phyloP scores from a whole-genome alignment of 2,888 invertebrate genomes.

The Stenotaenia linearis region DNA sequence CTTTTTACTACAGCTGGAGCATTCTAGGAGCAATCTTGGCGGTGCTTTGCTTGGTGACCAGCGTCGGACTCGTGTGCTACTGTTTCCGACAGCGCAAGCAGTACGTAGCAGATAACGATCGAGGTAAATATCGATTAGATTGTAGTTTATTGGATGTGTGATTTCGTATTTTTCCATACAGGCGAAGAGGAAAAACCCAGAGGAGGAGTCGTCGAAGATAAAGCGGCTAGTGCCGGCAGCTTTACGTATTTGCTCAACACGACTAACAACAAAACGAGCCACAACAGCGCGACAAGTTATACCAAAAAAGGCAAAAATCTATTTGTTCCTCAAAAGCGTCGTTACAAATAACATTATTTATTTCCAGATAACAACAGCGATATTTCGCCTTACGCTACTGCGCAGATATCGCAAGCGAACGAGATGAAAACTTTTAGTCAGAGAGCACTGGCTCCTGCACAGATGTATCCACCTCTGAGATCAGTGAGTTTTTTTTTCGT shows the following conservation, averaged over 20 bases:
- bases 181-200: neutral
- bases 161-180: neutral
- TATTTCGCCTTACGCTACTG: conserved; percentile 36
- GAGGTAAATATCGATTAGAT: neutral
- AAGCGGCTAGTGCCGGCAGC: conserved; percentile 34
- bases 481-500: conserved; percentile 17
- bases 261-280: conserved; percentile 20
- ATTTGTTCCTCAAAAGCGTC: neutral
- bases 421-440: conserved; percentile 36
- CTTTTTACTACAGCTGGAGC: conserved; percentile 31
- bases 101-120: conserved; percentile 13
- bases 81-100: conserved; percentile 32
- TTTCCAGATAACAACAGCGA: conserved; percentile 30
- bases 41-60: conserved; percentile 28
- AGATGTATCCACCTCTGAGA: conserved; percentile 34
- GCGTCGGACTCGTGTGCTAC: conserved; percentile 27
- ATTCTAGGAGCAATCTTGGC: conserved; percentile 30
- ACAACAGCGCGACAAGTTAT: neutral
- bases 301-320: conserved; percentile 8
- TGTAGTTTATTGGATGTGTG: neutral
- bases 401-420: conserved; percentile 34
- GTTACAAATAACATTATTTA: neutral
- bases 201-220: conserved; percentile 1
- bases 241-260: conserved; percentile 34
- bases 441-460: neutral